Evolutionary conservation across 2,888 invertebrate species (phyloP), one percentile per base, ranked within the genome.

Genomic region (Monopis laevigella): DNA sequence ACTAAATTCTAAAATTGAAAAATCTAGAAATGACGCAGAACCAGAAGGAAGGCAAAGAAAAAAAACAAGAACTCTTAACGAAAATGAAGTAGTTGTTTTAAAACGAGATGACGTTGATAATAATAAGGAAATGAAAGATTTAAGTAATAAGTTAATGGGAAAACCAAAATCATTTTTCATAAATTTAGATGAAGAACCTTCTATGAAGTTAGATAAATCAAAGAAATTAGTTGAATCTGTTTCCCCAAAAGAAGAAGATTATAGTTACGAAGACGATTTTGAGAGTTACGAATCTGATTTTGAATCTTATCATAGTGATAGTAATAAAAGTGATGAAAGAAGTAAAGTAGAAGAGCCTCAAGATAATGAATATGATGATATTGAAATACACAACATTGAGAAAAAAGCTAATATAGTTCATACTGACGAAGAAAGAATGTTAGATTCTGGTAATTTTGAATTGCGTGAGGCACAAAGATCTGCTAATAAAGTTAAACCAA

Each of bases 201-300:
- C 27, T 21, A 42, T 18, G 3, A 34, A 41, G 12, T n/a, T 5
- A 18, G 28, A 44, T 41, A 32, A 28, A 13, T 11, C 13, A 2
- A n/a, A 11, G 34, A 29, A 12, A 24, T n/a, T 10, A 29, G 8
- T 14, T 11, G 16, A 10, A 12, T 35, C 24, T 32, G 10, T 17
- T 21, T n/a, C n/a, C 12, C 24, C 7, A 6, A 30, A 40, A 12
- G 74, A 73, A 6, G 73, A 71, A 41, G 72, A 77, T 16, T 45
- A 70, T 0, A 74, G 67, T 41, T 82, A 82, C 41, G 81, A 78
- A 59, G 80, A 82, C n/a, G 81, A 82, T 41, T 82, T 82, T 28
- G 81, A 82, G 42, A 80, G 78, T 32, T 82, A 82, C 47, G 80
- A 78, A 48, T 81, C 81, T 0, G 81, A 82, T 47, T 82, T 82